Evolutionary conservation across 2,113 vertebrate species (phyloP).

Genomic region (Lepisosteus osseus): DNA sequence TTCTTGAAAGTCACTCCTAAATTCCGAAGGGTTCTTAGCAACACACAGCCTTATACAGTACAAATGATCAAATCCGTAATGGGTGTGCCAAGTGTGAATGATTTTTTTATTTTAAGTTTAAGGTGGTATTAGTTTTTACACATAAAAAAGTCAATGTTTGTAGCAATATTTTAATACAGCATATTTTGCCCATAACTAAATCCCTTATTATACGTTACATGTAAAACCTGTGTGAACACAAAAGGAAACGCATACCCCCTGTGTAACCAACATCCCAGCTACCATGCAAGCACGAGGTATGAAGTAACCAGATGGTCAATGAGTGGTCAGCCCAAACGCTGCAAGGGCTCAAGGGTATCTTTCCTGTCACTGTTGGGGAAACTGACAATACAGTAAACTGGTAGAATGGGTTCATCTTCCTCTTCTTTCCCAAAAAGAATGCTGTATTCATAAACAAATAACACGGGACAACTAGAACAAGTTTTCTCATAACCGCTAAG

Average conservation of each 20-base stretch:
- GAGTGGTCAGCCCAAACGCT: not conserved
- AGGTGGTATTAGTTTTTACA: not conserved
- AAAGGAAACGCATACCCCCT: conserved; percentile 11
- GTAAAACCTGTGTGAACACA: conserved; percentile 11
- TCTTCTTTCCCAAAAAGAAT: conserved; percentile 14
- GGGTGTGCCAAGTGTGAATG: not conserved
- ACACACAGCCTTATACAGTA: too few relatives aligned
- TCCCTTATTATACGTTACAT: conserved; percentile 15
- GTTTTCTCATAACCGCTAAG: not conserved
- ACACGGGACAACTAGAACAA: not conserved
- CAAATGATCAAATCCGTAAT: not conserved
- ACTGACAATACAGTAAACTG: not conserved
- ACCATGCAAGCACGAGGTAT: conserved; percentile 3
- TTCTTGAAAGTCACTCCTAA: too few relatives aligned
- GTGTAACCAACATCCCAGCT: conserved; percentile 2
- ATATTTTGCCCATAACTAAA: conserved; percentile 1
- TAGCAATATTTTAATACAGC: conserved; percentile 27
- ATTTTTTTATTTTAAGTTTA: not conserved
- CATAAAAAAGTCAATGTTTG: conserved; percentile 15
- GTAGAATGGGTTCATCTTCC: not conserved
- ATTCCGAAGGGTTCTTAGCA: too few relatives aligned
- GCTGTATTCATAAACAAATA: conserved; percentile 7
- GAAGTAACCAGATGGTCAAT: conserved; percentile 9
- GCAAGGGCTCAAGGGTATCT: not conserved
- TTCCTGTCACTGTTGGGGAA: not conserved